These are phyloP conservation scores for Salvator merianae DNA, from an alignment of 2,113 vertebrate genomes.

Conservation along the genomic window DNA sequence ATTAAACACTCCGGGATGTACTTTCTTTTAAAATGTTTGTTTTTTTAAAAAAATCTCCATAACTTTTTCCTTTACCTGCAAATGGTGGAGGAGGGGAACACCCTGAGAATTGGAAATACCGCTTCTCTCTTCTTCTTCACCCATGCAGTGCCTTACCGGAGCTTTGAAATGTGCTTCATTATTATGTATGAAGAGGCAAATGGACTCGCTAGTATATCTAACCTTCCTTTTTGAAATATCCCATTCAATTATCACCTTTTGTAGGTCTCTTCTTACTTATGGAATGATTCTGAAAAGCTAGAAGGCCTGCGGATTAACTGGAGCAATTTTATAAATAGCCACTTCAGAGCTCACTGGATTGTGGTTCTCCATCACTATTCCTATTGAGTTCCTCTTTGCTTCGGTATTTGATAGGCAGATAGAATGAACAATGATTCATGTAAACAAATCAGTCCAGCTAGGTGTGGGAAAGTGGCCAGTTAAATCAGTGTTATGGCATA, in stretches of 20 bases:
- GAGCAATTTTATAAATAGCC: conserved; percentile 26
- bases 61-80: too few species aligned
- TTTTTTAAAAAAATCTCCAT: too few species aligned
- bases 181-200: conserved; percentile 41
- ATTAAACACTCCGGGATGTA: neutral
- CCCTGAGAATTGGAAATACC: too few species aligned
- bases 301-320: conserved; percentile 15
- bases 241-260: conserved; percentile 16
- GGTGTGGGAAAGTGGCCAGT: neutral
- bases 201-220: conserved; percentile 10
- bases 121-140: neutral
- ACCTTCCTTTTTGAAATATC: conserved; percentile 18
- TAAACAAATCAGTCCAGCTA: neutral
- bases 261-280: conserved; percentile 3
- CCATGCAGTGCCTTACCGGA: neutral
- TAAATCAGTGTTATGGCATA: neutral
- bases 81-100: too few species aligned
- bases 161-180: conserved; percentile 9
- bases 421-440: neutral
- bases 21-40: too few species aligned
- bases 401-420: neutral
- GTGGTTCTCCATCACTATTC: neutral
- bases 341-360: neutral
- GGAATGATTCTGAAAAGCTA: neutral
- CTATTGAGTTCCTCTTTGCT: neutral